phyloP scores from a whole-genome alignment of 2,888 invertebrate species.

The Camponotus fellah region DNA sequence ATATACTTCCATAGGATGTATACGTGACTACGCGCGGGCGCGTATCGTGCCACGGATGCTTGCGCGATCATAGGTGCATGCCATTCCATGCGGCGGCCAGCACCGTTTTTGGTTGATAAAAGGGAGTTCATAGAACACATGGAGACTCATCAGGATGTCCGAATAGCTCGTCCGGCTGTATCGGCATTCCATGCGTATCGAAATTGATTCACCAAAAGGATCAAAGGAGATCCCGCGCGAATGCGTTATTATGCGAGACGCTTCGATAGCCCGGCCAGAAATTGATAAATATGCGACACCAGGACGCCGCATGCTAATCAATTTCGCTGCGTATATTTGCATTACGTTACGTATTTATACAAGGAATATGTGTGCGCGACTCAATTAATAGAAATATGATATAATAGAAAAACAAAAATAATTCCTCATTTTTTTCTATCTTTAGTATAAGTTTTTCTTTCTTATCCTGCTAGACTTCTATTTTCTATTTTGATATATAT shows the following conservation, averaged over 20 bases:
- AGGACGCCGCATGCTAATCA: conserved; percentile 35
- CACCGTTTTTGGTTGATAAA: conserved; percentile 62
- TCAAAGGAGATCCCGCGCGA: conserved; percentile 61
- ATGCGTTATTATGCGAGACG: conserved; percentile 47
- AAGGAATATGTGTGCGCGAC: background rate
- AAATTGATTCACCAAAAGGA: conserved; percentile 59
- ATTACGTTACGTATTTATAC: conserved; percentile 2
- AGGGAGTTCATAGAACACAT: conserved; percentile 64
- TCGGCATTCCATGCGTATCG: conserved; percentile 62
- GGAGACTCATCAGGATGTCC: conserved; percentile 57
- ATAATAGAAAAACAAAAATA: background rate
- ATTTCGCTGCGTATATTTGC: conserved; percentile 33
- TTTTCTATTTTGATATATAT: background rate
- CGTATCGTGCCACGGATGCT: conserved; percentile 46
- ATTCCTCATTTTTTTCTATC: background rate
- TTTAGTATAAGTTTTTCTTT: background rate
- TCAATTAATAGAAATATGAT: background rate
- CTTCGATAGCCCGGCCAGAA: conserved; percentile 10
- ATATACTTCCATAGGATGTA: conserved; percentile 62
- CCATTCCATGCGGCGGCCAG: conserved; percentile 53
- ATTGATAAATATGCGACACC: conserved; percentile 48
- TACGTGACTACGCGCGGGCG: conserved; percentile 13
- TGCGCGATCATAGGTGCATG: conserved; percentile 51
- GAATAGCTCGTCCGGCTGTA: conserved; percentile 61
- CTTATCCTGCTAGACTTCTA: background rate